These are phyloP conservation scores for Hydrotaea diabolus DNA, from an alignment of 2,888 invertebrate species.

Conservation along the genomic window DNA sequence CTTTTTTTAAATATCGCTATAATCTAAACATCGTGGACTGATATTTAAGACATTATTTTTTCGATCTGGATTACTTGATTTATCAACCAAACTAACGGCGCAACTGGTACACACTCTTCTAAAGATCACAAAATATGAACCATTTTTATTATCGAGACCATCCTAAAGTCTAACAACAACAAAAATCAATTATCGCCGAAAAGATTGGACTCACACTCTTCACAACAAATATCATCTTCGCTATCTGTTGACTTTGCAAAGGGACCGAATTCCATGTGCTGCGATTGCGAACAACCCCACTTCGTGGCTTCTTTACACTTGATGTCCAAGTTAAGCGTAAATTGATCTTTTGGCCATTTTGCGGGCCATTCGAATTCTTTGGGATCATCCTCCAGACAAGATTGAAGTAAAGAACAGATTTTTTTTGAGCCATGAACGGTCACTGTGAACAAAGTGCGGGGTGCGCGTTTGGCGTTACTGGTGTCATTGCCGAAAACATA, in stretches of 20 bases:
- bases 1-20: too few relatives aligned
- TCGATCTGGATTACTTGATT: too few relatives aligned
- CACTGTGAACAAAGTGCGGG: conserved; percentile 71
- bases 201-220: not conserved
- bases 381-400: conserved; percentile 69
- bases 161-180: too few relatives aligned
- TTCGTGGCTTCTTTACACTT: conserved; percentile 72
- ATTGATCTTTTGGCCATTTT: conserved; percentile 70
- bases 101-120: too few relatives aligned
- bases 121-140: not conserved
- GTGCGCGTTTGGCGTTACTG: conserved; percentile 67
- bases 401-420: conserved; percentile 69
- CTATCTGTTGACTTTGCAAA: conserved; percentile 59
- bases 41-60: too few relatives aligned
- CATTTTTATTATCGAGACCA: not conserved
- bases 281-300: conserved; percentile 73
- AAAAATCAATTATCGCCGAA: not conserved
- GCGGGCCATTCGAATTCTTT: conserved; percentile 64
- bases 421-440: conserved; percentile 70
- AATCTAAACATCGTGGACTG: too few relatives aligned
- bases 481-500: conserved; percentile 73
- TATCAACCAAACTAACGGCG: too few relatives aligned
- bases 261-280: conserved; percentile 73
- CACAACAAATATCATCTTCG: conserved; percentile 43
- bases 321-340: conserved; percentile 71